Conservation (phyloP, 2,888 invertebrate genomes). For the Tricholauxania praeusta region DNA sequence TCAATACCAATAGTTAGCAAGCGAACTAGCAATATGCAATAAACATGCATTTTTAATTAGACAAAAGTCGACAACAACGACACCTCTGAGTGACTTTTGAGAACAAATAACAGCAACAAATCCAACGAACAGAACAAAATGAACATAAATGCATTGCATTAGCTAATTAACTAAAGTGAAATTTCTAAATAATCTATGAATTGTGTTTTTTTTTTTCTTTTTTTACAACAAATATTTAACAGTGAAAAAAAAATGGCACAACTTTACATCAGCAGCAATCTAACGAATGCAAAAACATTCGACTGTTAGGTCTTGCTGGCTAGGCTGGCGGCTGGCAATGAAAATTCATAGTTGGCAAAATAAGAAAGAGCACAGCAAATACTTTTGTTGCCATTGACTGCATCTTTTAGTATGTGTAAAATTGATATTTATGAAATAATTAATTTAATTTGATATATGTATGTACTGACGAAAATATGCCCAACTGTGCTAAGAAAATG, state of each 20-base stretch:
- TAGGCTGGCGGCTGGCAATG: conserved; percentile 10
- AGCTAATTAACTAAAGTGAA: conserved; percentile 30
- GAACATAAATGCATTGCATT: conserved; percentile 18
- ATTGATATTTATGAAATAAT: too few species aligned
- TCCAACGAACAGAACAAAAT: not conserved
- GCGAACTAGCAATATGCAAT: conserved; percentile 9
- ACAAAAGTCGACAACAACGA: conserved; percentile 47
- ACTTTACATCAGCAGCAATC: not conserved
- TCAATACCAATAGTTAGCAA: not conserved
- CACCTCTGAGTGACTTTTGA: conserved; percentile 46
- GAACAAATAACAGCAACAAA: conserved; percentile 22
- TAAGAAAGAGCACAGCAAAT: not conserved
- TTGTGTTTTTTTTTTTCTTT: not conserved
- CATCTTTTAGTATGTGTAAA: too few species aligned
- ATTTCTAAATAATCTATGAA: conserved; percentile 17
- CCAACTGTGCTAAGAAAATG: too few species aligned
- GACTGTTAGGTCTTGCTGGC: too few species aligned
- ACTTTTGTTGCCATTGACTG: not conserved
- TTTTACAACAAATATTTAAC: conserved; percentile 14
- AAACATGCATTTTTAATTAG: conserved; percentile 51
- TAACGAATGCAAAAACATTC: too few species aligned
- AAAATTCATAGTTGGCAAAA: conserved; percentile 5
- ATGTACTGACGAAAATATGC: too few species aligned
- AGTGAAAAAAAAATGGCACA: conserved; percentile 10
- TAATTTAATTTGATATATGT: too few species aligned